Base-by-base conservation (phyloP, 2,888 invertebrate species). In the Drosophila emarginata region DNA sequence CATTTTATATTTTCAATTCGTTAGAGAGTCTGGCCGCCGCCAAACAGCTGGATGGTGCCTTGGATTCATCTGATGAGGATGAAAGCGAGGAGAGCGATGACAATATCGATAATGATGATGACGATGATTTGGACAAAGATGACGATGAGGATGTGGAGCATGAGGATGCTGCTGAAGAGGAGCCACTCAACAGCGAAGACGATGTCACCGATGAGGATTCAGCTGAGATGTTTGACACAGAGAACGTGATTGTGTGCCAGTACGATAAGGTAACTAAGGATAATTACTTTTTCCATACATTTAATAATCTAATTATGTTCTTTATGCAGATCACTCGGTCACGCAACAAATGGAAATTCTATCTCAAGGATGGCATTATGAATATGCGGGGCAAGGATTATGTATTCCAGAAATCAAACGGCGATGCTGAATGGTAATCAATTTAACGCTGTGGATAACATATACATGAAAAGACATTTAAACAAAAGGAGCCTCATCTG, bases 361-460 rank as follows among this genome's bases (percentile, higher is more conserved):
- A 98, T 92, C 93, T 99, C 76, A 99, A 99, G 93, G 99, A 99
- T 93, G 99, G 99, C 68, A 99, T 99, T 76, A 99, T 99, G 99
- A 99, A 98, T 93, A 94, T 99, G 90, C 96, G 96, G 79, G 99
- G 99, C 53, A 97, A 97, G 92, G 99, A 99, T 93, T 99, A 96
- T 93, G 98, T 99, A 89, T 99, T 99, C 93, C 99, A 99, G 93
- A 98, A 98, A 93, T 98, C 99, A 12, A 97, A 96, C 89, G 99
- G 99, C 79, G 99, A 99, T 93, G 99, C 99, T 23, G 99, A 99
- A 92, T 99, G 99, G 99, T 99, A 94, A 94, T 58, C n/a, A 32
- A 12, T 56, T 15, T 14, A 53, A 5, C 4, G 18, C 23, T 36
- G 51, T 23, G 39, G 59, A 57, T 14, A 57, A 67, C 56, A 66